Evolutionary conservation across 2,888 invertebrate species (phyloP).

Genomic region (Nephrotoma guestfalica): DNA sequence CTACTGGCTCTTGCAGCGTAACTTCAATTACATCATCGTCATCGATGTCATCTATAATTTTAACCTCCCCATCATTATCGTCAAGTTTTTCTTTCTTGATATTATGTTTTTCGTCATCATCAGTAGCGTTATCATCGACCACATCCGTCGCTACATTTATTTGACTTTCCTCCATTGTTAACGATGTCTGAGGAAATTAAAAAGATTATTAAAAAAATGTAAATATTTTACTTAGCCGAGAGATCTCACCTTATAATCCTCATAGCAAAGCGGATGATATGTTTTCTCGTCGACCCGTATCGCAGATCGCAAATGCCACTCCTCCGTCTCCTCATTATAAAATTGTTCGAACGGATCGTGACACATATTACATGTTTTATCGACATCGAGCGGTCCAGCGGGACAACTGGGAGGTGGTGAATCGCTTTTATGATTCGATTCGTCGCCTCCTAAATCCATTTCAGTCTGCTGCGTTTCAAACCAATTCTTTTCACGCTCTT

Average conservation of each 20-base stretch:
- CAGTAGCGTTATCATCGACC: conserved; percentile 19
- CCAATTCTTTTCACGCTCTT: conserved; percentile 80
- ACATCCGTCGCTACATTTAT: conserved; percentile 6
- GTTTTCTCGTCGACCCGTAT: conserved; percentile 56
- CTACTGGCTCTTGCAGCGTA: conserved; percentile 47
- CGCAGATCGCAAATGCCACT: conserved; percentile 88
- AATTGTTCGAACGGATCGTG: conserved; percentile 88
- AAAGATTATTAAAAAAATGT: background rate
- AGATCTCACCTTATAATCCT: conserved; percentile 49
- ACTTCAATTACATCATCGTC: conserved; percentile 56
- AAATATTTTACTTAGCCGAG: background rate
- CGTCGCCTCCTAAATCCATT: conserved; percentile 39
- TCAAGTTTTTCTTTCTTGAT: conserved; percentile 21
- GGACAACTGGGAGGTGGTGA: conserved; percentile 55
- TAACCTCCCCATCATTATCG: conserved; percentile 14
- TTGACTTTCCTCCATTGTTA: conserved; percentile 20
- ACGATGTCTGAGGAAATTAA: conserved; percentile 18
- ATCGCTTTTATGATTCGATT: conserved; percentile 39
- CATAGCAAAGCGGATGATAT: conserved; percentile 83
- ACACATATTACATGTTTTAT: conserved; percentile 72
- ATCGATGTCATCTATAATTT: conserved; percentile 37
- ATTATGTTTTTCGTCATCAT: conserved; percentile 25
- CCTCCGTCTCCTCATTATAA: conserved; percentile 94
- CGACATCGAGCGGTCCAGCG: conserved; percentile 47
- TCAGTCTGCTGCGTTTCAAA: conserved; percentile 57